These are phyloP conservation scores for Ciconia boyciana DNA, from an alignment of 2,113 vertebrate genomes.

Conservation along the genomic window DNA sequence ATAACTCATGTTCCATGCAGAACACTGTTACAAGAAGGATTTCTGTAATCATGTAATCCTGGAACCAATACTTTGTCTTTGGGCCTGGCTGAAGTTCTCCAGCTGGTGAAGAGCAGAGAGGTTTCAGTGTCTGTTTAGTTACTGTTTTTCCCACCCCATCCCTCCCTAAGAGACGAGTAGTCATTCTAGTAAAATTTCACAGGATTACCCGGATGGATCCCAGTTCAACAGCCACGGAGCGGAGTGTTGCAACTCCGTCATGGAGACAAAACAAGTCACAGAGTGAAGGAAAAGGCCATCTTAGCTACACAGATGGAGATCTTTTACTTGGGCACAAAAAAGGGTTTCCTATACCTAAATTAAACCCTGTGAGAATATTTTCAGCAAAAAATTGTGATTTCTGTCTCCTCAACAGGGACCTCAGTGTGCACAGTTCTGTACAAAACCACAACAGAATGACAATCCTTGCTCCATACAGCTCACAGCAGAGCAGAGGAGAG, in stretches of 20 bases:
- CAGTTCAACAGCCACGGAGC: background rate
- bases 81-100: background rate
- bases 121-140: background rate
- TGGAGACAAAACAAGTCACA: background rate
- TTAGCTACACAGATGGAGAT: background rate
- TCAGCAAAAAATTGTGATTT: background rate
- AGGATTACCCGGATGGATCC: background rate
- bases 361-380: background rate
- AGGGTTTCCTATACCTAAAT: background rate
- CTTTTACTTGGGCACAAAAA: background rate
- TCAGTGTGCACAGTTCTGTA: background rate
- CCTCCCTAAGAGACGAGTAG: background rate
- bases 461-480: background rate
- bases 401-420: background rate
- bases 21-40: background rate
- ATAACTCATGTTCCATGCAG: background rate
- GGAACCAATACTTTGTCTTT: background rate
- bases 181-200: background rate
- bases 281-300: background rate
- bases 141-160: background rate
- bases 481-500: background rate
- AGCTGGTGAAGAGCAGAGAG: background rate
- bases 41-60: background rate
- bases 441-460: background rate
- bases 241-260: background rate